Base-by-base conservation (phyloP, 2,797 vertebrate genomes). In the Clarias pachynema region DNA sequence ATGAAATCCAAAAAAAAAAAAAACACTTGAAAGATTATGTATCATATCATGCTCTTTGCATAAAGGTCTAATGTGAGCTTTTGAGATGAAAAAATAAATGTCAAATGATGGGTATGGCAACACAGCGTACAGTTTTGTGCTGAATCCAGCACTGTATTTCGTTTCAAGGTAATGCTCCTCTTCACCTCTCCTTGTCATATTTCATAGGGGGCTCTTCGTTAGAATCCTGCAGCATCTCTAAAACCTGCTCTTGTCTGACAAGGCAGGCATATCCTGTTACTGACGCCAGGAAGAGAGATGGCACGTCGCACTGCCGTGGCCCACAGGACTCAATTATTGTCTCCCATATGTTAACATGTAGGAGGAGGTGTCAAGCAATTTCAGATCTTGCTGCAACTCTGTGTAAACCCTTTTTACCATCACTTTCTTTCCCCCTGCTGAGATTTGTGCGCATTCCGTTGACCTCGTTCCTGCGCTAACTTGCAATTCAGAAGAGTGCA, bases 261-360 rank as follows among this genome's bases (percentile, higher is more conserved):
- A 88, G 84, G 86, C 87, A 88, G 86, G 87, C 84, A 63, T 84
- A 87, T 87, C 84, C 84, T 89, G 88, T 89, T 88, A 87, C 87
- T 77, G 86, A 87, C 81, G 85, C 77, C 86, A 87, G 82, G 80
- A 84, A 81, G 68, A 74, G 68, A 82, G 78, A 83, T 89, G 84
- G 85, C 82, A 87, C 79, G 56, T 85, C 62, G 79, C 86, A 75
- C 82, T 85, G 66, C 84, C 82, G 82, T 82, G 82, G 87, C 88
- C 88, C 85, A 88, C 79, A 89, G 88, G 90, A 87, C 87, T 86
- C 89, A 90, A 90, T 89, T 87, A 89, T 86, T 87, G 83, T 83
- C 84, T 86, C 84, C 79, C 81, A 82, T 85, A 90, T 90, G 87
- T 89, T 90, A 88, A 89, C 89, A 89, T 86, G 70, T 86, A 81